These are phyloP conservation scores for Hydropotes inermis DNA, from an alignment of 2,113 vertebrate genomes.

Conservation along the genomic window DNA sequence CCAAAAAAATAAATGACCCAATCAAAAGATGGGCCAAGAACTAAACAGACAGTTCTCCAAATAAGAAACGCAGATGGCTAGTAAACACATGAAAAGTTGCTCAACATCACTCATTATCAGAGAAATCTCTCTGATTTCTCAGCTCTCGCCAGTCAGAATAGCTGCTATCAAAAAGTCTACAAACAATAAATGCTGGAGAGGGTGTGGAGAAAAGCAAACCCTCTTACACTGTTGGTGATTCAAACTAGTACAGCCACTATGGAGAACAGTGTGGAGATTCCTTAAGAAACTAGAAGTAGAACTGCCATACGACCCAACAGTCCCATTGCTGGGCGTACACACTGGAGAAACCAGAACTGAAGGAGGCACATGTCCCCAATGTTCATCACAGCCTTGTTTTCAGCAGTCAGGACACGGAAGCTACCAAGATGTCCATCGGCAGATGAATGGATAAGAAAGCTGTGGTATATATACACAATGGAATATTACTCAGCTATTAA, in stretches of 20 bases:
- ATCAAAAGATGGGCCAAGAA: not conserved
- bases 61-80: not conserved
- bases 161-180: not conserved
- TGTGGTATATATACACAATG: not conserved
- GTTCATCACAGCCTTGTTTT: not conserved
- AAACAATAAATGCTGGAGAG: not conserved
- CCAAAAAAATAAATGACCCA: not conserved
- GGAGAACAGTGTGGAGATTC: not conserved
- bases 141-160: not conserved
- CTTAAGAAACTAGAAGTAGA: not conserved
- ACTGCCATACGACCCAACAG: not conserved
- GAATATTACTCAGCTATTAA: not conserved
- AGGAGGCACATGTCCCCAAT: not conserved
- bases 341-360: not conserved
- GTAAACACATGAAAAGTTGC: not conserved
- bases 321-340: not conserved
- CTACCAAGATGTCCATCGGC: not conserved
- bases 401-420: not conserved
- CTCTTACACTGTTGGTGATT: not conserved
- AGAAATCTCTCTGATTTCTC: not conserved
- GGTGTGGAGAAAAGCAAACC: not conserved
- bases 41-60: not conserved
- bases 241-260: not conserved
- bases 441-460: not conserved
- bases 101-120: not conserved